Evolutionary conservation across 2,113 vertebrate genomes (phyloP), one percentile per base, ranked within the genome.

Genomic region (Halichoerus grypus): DNA sequence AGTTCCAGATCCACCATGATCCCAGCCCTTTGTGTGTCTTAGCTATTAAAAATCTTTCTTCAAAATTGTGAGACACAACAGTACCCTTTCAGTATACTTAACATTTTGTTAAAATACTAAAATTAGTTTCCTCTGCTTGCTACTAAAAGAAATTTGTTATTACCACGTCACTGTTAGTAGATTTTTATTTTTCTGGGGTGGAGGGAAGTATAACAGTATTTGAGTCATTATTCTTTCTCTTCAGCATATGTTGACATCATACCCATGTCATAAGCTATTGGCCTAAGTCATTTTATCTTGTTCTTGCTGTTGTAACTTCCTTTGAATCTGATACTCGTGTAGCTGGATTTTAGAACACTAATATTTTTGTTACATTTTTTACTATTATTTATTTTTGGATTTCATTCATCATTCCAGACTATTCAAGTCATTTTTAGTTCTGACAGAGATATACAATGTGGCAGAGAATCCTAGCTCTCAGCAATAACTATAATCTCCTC

Each of bases 151-250:
- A 85, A 80, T 39, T 53, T 91, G 16, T 61, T 26, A 49, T 42
- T 51, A 36, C 49, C 57, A 36, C 65, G 46, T 94, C 24, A 63
- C 8, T 82, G 11, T 16, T 77, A 86, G 31, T 77, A 86, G 31
- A 39, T 65, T 79, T 84, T 88, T 84, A 84, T 21, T 88, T 65
- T 91, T 21, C 36, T 86, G 6, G 24, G 5, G 11, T 42, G 14
- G 26, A 92, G 53, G n/a, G 13, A 63, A 82, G 26, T 42, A 53
- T 69, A 13, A 83, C 46, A 53, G n/a, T 33, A 49, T 63, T 88
- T 88, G 51, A 74, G 31, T 88, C 59, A 92, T 42, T 74, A 65
- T 74, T 51, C n/a, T 82, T 71, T 84, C 36, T 95, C 65, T 74
- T 91, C 72, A 36, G 24, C 39, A 31, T 36, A 81, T 39, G 7